Percentiles rank a stretch among this genome's conserved stretches.
These are phyloP conservation scores for Leucoma salicis DNA, from an alignment of 2,888 invertebrate genomes.

Conservation along the genomic window DNA sequence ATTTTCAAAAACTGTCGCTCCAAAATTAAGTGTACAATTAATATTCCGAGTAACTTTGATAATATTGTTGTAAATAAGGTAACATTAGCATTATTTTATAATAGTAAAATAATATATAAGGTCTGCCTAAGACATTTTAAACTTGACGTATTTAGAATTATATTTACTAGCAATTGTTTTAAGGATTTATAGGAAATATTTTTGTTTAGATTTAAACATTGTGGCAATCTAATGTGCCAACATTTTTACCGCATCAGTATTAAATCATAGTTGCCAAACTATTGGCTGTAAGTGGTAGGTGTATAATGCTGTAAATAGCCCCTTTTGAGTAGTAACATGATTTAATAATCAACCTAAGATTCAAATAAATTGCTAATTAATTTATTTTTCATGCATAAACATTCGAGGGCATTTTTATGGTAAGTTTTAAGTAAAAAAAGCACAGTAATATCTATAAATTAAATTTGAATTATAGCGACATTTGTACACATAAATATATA, in stretches of 20 bases:
- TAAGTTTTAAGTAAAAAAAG: slow-evolving; percentile 54
- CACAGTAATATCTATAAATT: too few species aligned
- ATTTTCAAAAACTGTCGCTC: slow-evolving; percentile 43
- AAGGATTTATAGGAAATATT: slow-evolving; percentile 72
- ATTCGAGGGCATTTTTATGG: slow-evolving; percentile 69
- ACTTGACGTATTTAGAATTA: slow-evolving; percentile 75
- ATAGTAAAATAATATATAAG: slow-evolving; percentile 49
- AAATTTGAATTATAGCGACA: too few species aligned
- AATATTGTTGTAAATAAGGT: slow-evolving; percentile 65
- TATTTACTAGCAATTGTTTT: slow-evolving; percentile 60
- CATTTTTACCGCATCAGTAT: slow-evolving; percentile 83
- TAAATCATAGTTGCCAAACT: slow-evolving; percentile 76
- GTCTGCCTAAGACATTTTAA: slow-evolving; percentile 77
- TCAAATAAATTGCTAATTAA: slow-evolving; percentile 52
- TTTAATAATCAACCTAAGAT: slow-evolving; percentile 57
- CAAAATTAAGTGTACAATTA: slow-evolving; percentile 52
- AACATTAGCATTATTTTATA: slow-evolving; percentile 53
- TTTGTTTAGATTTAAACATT: slow-evolving; percentile 61
- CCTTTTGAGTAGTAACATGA: slow-evolving; percentile 53
- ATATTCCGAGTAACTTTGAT: slow-evolving; percentile 56
- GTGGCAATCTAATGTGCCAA: slow-evolving; percentile 77
- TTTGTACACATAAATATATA: too few species aligned
- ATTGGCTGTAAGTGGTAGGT: slow-evolving; percentile 66
- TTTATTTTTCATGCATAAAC: slow-evolving; percentile 78
- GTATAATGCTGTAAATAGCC: slow-evolving; percentile 74